Base-by-base conservation (phyloP, 2,113 vertebrate species). In the Mohoua ochrocephala region DNA sequence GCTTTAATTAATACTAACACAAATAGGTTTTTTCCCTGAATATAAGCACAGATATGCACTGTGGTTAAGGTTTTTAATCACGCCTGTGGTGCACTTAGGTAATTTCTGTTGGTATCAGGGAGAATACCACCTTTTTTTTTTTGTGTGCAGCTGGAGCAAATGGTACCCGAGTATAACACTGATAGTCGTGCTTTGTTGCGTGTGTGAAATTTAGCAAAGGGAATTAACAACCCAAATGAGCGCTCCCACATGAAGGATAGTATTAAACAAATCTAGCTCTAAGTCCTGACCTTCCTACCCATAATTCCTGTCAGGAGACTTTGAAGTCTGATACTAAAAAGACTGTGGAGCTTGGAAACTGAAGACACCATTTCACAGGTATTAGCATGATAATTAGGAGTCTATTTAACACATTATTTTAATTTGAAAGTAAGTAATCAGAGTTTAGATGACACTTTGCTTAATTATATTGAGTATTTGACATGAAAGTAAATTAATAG, bases 381-480 rank as follows among this genome's bases (percentile, higher is more conserved):
- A 96, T 96, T 91, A 95, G 80, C 69, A 91, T 91, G 77, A 91
- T 96, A 94, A 97, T 96, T 90, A 95, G 53, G 71, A 95, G 44
- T 47, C 84, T 92, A 35, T 74, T 95, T 96, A 86, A 93, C 67
- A 70, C 68, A 79, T 86, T 22, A 73, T 86, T 86, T 93, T 96
- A 95, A 96, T 95, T 89, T 91, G 94, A 69, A 96, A 95, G 78
- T 93, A 97, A 94, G 95, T 89, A 95, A 92, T 94, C 93, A 94
- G 91, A 81, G 61, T 97, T 95, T 95, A 96, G 89, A 84, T 95
- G 95, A 94, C 96, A 97, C 91, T 96, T 95, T 31, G 13, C 59
- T 95, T 96, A 96, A 97, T 97, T 97, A 95, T 95, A 69, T 88
- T 67, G 80, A 92, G 74, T 96, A 90, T 95, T 94, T 97, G 96